Evolutionary conservation across 2,113 vertebrate genomes (phyloP), one percentile per base, ranked within the genome.

Genomic region (Otis tarda): DNA sequence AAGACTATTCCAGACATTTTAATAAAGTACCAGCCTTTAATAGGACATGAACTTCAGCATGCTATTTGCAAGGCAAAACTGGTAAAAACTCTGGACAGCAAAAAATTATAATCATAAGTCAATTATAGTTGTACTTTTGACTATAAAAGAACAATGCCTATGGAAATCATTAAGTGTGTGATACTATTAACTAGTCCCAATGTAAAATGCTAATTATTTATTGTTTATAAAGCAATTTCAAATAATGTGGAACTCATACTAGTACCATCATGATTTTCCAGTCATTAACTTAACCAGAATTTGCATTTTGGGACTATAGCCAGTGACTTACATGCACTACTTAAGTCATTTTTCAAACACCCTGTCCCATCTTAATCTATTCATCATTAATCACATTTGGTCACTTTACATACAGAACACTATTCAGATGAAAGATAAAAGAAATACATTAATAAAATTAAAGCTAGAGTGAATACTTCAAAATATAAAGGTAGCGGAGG

Each of bases 341-440:
- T 98, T 97, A 98, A 98, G 98, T 97, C 98, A 98, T 98, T 98
- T 98, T 98, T 98, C 98, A 98, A 98, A 97, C 96, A 97, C 98
- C 97, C 97, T 98, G 97, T 98, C 98, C 98, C 95, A 97, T 98
- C 98, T 97, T 98, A 98, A 98, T 98, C 98, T 98, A 97, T 97
- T 98, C 98, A 98, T 98, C 98, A 98, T 98, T 98, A 98, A 98
- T 98, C 98, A 98, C 97, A 96, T 98, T 98, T 98, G 98, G 97
- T 98, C 97, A 98, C 97, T 98, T 98, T 98, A 98, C 98, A 98
- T 98, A 98, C 97, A 97, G 98, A 98, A 98, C 98, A 98, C 97
- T 95, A 98, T 98, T 98, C 97, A 97, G 97, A 98, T 97, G 95
- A 96, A 97, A 98, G 98, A 98, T 98, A 98, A 98, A 98, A 98